A percentile compares a stretch with the other conserved stretches of the same genome.
Evolutionary conservation across 1,140 invertebrate species (phyloP).

Genomic region (Drosophila pectinifera): DNA sequence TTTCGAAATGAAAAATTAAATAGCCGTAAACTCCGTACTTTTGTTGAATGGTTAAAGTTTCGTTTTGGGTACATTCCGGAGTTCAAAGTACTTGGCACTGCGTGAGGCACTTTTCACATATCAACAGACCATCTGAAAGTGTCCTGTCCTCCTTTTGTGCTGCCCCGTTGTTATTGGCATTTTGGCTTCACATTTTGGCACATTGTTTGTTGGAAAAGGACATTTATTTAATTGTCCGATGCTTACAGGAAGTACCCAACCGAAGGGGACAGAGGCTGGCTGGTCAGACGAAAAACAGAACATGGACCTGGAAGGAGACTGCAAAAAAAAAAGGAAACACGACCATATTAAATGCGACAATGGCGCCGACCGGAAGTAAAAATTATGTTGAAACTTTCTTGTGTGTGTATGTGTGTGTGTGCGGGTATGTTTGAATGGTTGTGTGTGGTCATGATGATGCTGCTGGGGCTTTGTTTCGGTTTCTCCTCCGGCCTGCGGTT

Average conservation of each 20-base stretch:
- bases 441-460: slow-evolving; percentile 51
- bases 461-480: slow-evolving; percentile 59
- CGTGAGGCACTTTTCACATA: slow-evolving; percentile 25
- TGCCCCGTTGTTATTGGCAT: slow-evolving; percentile 24
- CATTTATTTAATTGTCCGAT: slow-evolving; percentile 66
- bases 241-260: slow-evolving; percentile 55
- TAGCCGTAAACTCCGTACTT: no score
- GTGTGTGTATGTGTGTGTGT: slow-evolving; percentile 30
- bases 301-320: slow-evolving; percentile 28
- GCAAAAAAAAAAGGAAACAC: slow-evolving; percentile 19
- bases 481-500: slow-evolving; percentile 60
- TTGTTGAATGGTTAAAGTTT: neutral
- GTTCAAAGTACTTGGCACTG: slow-evolving; percentile 20
- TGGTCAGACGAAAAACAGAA: slow-evolving; percentile 35
- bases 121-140: slow-evolving; percentile 19
- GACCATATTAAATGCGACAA: slow-evolving; percentile 69
- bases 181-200: slow-evolving; percentile 42
- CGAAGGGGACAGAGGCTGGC: slow-evolving; percentile 12
- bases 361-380: slow-evolving; percentile 76
- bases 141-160: slow-evolving; percentile 18
- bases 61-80: neutral
- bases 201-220: slow-evolving; percentile 46
- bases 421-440: slow-evolving; percentile 37
- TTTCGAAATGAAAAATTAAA: neutral
- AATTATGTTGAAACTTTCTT: slow-evolving; percentile 75